phyloP scores from a whole-genome alignment of 2,113 vertebrate genomes.

The Carettochelys insculpta region DNA sequence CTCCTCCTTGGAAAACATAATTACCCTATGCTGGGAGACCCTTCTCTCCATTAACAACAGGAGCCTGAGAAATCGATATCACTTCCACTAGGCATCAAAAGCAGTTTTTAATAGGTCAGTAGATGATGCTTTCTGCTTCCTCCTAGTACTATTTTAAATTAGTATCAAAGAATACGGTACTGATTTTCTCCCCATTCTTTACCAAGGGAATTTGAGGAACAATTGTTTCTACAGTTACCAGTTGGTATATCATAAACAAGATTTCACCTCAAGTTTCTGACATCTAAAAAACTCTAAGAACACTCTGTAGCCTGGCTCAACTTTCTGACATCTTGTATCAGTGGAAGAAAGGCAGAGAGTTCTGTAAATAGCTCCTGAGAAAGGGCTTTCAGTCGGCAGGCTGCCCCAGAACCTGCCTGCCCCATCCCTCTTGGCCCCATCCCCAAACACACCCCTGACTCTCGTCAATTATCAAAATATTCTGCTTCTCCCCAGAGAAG shows the following conservation, averaged over 20 bases:
- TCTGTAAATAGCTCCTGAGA: not conserved
- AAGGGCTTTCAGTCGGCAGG: not conserved
- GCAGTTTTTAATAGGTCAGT: slow-evolving; percentile 9
- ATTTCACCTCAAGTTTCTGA: not conserved
- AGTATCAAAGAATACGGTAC: not conserved
- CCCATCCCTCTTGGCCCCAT: not conserved
- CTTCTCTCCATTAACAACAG: not conserved
- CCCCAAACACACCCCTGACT: slow-evolving; percentile 14
- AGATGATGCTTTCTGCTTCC: not conserved
- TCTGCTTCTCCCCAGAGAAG: slow-evolving; percentile 37
- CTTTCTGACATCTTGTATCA: accelerated
- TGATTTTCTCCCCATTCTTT: not conserved
- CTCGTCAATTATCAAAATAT: slow-evolving; percentile 30
- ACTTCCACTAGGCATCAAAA: slow-evolving; percentile 35
- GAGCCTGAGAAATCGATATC: slow-evolving; percentile 32
- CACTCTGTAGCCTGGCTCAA: not conserved
- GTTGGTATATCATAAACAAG: accelerated
- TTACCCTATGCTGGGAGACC: not conserved
- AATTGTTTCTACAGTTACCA: not conserved
- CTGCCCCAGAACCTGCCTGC: not conserved
- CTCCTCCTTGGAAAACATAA: not conserved
- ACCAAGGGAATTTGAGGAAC: not conserved
- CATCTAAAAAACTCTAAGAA: not conserved
- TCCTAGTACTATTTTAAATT: not conserved
- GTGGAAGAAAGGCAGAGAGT: not conserved